Base-by-base conservation (phyloP, 2,113 vertebrate species). In the Pachycephala philippinensis region DNA sequence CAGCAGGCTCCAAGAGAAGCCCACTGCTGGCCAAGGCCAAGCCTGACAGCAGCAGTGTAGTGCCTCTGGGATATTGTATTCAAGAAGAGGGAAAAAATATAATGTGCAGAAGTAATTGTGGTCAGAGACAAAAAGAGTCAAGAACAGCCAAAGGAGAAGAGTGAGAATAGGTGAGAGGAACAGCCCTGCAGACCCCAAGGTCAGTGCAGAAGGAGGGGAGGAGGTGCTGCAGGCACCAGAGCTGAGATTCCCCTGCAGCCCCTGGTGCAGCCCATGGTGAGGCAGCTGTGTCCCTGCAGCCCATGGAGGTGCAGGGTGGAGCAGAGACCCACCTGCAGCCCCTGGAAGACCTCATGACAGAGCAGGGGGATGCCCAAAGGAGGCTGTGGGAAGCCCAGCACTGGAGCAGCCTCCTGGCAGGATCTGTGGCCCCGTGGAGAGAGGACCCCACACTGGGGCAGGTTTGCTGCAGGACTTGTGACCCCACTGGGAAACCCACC, bases 271-370 rank as follows among this genome's bases (percentile, higher is more conserved):
- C 4, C 45, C 47, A 3, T 11, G 21, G 60, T 13, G 60, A n/a
- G 42, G 30, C 30, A 49, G 60, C 52, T 49, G 70, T 30, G 50
- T 24, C 24, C 40, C 60, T 75, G 52, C n/a, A 75, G 60, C 27
- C 16, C 52, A 13, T 16, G 42, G 35, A 19, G 7, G 7, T 8
- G 3, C 7, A 42, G 0, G 11, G 2, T 2, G 1, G 15, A 56
- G 23, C n/a, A 74, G 49, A 64, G 22, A 28, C 19, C 40, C 6
- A 4, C 11, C 28, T 45, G 18, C 49, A 64, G 52, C n/a, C 9
- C 49, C 1, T 53, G 60, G 8, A 44, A 7, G 2, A 13, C 2
- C 66, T 8, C 59, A 30, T 3, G 7, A 4, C 28, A 28, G 50
- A 39, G 49, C 28, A 47, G 28, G 7, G 11, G 17, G 4, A 64